Evolutionary conservation across 1,140 invertebrate species (phyloP).

Genomic region (Megalopta genalis): DNA sequence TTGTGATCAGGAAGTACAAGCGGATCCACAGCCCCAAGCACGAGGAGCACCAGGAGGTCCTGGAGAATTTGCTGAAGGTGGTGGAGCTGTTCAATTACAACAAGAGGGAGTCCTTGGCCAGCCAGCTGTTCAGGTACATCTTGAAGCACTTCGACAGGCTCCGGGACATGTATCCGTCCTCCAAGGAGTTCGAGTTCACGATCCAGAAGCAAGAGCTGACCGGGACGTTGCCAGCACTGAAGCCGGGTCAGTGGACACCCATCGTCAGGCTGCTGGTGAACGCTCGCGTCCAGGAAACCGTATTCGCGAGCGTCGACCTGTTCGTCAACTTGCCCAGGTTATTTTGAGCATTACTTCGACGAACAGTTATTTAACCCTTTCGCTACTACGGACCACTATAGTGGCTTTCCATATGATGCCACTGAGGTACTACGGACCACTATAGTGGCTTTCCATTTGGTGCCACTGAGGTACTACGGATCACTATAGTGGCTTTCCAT

Average conservation of each 20-base stretch:
- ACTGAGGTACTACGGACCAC: too few species aligned
- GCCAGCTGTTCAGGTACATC: conserved; percentile 42
- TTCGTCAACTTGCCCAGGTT: conserved; percentile 58
- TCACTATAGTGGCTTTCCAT: too few species aligned
- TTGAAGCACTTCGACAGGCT: conserved; percentile 38
- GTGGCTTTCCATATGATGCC: too few species aligned
- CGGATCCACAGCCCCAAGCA: conserved; percentile 49
- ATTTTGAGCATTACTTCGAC: too few species aligned
- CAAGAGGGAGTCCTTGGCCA: conserved; percentile 35
- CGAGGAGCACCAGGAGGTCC: conserved; percentile 29
- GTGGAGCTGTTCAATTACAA: conserved; percentile 48
- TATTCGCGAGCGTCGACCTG: conserved; percentile 61
- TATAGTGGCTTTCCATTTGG: too few species aligned
- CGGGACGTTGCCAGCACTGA: conserved; percentile 34
- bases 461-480: too few species aligned
- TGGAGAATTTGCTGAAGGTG: conserved; percentile 39
- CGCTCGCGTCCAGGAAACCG: conserved; percentile 16
- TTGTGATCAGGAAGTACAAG: conserved; percentile 48
- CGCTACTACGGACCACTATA: too few species aligned
- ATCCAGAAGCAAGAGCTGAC: conserved; percentile 53
- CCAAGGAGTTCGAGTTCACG: conserved; percentile 54
- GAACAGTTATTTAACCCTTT: too few species aligned
- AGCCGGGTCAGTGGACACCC: conserved; percentile 53
- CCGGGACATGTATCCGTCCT: conserved; percentile 47
- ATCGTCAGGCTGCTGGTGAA: conserved; percentile 54